Percentiles rank a stretch among this genome's conserved stretches.
phyloP scores from a whole-genome alignment of 2,797 vertebrate species.

The Pristis pectinata region DNA sequence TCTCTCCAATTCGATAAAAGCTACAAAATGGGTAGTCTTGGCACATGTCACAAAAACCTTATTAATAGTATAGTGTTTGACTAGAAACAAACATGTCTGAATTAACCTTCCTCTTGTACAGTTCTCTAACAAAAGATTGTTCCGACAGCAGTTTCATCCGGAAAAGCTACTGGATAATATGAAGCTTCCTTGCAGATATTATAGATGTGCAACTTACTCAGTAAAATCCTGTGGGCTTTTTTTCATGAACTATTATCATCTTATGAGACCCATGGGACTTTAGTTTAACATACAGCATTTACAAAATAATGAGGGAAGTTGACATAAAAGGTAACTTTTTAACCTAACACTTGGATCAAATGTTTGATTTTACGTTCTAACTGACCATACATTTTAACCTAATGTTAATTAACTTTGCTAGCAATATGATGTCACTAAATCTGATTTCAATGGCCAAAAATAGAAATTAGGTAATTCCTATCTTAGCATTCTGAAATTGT shows the following conservation, averaged over 20 bases:
- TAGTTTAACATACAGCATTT: conserved; percentile 19
- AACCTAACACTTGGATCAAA: conserved; percentile 34
- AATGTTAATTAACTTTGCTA: conserved; percentile 11
- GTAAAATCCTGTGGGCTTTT: conserved; percentile 23
- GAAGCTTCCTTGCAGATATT: conserved; percentile 15
- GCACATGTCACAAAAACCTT: not conserved
- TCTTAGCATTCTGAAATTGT: not conserved
- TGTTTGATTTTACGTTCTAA: conserved; percentile 27
- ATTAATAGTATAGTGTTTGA: not conserved
- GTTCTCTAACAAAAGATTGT: not conserved
- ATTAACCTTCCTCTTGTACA: conserved; percentile 1
- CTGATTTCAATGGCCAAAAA: conserved; percentile 4
- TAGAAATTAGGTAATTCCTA: not conserved
- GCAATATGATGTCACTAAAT: not conserved
- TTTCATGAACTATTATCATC: conserved; percentile 25
- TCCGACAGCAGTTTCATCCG: not conserved
- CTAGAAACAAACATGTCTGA: not conserved
- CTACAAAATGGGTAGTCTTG: not conserved
- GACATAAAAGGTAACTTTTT: conserved; percentile 36
- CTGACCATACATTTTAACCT: conserved; percentile 27
- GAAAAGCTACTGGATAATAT: not conserved
- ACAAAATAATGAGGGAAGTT: conserved; percentile 31
- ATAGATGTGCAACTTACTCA: conserved; percentile 21
- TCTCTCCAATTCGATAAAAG: not conserved
- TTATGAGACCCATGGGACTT: not conserved